phyloP scores from a whole-genome alignment of 2,113 vertebrate genomes.

The Gobio gobio region DNA sequence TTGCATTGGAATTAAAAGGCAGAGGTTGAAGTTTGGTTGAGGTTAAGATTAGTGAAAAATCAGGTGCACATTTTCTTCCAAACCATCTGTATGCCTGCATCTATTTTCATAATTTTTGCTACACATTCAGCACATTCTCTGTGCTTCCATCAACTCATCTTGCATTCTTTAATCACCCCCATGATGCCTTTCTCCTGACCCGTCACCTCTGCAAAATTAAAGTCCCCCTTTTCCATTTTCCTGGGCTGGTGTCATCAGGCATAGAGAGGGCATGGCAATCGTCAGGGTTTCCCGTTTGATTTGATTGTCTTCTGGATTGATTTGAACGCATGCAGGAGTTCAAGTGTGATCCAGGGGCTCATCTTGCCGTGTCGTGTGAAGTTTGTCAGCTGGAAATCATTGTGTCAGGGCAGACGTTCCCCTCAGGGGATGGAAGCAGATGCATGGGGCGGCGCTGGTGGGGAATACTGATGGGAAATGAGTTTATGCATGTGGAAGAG shows the following conservation, averaged over 20 bases:
- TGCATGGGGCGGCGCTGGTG: constrained; percentile 45
- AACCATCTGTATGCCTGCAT: neutral
- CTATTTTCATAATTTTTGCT: constrained; percentile 16
- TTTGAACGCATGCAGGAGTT: constrained; percentile 43
- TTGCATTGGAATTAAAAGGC: neutral
- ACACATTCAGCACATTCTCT: neutral
- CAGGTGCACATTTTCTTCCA: neutral
- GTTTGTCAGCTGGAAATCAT: constrained; percentile 71
- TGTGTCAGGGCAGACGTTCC: neutral
- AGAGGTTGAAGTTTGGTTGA: neutral
- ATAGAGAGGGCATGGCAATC: constrained; percentile 61
- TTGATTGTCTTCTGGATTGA: constrained; percentile 57
- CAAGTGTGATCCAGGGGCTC: constrained; percentile 48
- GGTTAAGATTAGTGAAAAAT: neutral
- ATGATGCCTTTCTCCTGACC: constrained; percentile 42
- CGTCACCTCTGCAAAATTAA: constrained; percentile 46
- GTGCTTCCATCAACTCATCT: constrained; percentile 27
- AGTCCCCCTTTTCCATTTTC: constrained; percentile 46
- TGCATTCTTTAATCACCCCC: constrained; percentile 21
- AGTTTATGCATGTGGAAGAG: constrained; percentile 28
- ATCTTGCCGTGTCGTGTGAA: constrained; percentile 67
- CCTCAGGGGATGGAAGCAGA: neutral
- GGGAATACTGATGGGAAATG: constrained; percentile 50
- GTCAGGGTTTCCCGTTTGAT: constrained; percentile 43
- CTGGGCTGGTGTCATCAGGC: constrained; percentile 40